Evolutionary conservation across 2,888 invertebrate genomes (phyloP), one percentile per base, ranked within the genome.

Genomic region (Oegoconia quadripuncta): DNA sequence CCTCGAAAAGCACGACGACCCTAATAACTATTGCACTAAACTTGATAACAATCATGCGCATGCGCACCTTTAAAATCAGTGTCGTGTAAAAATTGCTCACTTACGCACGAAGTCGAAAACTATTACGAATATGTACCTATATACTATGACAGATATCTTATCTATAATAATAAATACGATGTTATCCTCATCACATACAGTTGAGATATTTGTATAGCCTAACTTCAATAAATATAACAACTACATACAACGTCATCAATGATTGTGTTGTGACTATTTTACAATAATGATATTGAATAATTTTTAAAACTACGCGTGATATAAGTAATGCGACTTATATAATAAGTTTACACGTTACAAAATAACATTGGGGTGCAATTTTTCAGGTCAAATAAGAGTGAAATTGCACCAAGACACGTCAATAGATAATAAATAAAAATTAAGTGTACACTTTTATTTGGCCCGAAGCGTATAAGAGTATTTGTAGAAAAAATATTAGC

Each of bases 401-500:
- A n/a, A n/a, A 6, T 27, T 27, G 8, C 27, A 12, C 27, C 5
- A 27, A 12, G n/a, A n/a, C 3, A 12, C 4, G 14, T 13, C n/a
- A n/a, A 27, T 27, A 27, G n/a, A n/a, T n/a, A 27, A 27, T 27
- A 27, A 27, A 27, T 12, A 12, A 12, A 27, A 12, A 27, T 13
- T 3, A 5, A 14, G 12, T 12, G 12, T 27, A 22, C 41, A 39
- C 39, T 37, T 28, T 50, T 51, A 42, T 37, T 46, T 43, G 45
- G 32, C 46, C 46, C 26, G 42, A 34, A 41, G 37, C 48, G 42
- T 50, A 43, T 39, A 43, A 34, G 43, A 49, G 37, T 52, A 50
- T 42, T 41, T 44, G 53, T 59, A 59, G 52, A 55, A 57, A 57
- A 58, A 56, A 63, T 58, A 58, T 58, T 48, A 49, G 50, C 23